Evolutionary conservation across 2,797 vertebrate species (phyloP), one percentile per base, ranked within the genome.

Genomic region (Coregonus suidteri): DNA sequence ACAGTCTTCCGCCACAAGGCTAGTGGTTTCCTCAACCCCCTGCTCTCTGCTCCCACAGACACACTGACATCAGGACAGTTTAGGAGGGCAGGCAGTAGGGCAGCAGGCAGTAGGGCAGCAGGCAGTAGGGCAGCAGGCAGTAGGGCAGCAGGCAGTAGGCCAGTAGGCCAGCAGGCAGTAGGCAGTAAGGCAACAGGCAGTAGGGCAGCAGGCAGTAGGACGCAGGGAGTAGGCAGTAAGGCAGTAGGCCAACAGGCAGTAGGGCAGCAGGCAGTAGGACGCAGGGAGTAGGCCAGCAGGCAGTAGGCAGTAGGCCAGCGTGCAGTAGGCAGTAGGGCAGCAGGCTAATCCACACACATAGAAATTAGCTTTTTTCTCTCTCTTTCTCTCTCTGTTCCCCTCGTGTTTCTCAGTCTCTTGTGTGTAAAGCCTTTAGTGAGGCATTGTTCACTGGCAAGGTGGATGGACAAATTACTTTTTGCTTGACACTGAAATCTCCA

Each of bases 321-420:
- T 2, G 31, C 3, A 34, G 31, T 34, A 34, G 31, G 31, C 31
- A 34, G 31, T 34, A 34, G 31, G 31, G 31, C 31, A 34, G 31
- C 37, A 62, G 53, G 66, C 74, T 82, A 37, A 79, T 67, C 30
- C 56, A 71, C 18, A 30, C 30, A 53, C 62, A 66, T 82, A 25
- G 25, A 74, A 56, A 72, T 75, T 41, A 0, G 6, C 13, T 56
- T 59, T 66, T 79, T 74, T 41, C 37, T 41, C 37, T 6, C 6
- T 41, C 37, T 41, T 47, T 77, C 62, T 15, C 51, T 52, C 68
- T 79, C 64, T 20, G 68, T 37, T 51, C 37, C 35, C 71, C 16
- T 1, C 56, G 0, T 54, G 82, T 77, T 51, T 71, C 69, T 51
- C 69, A 18, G 3, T 70, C 68, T 70, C 76, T 81, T 54, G 1